A percentile compares a stretch with the other conserved stretches of the same genome.
Conservation (phyloP, 2,888 invertebrate genomes). For the Cepaea hortensis region DNA sequence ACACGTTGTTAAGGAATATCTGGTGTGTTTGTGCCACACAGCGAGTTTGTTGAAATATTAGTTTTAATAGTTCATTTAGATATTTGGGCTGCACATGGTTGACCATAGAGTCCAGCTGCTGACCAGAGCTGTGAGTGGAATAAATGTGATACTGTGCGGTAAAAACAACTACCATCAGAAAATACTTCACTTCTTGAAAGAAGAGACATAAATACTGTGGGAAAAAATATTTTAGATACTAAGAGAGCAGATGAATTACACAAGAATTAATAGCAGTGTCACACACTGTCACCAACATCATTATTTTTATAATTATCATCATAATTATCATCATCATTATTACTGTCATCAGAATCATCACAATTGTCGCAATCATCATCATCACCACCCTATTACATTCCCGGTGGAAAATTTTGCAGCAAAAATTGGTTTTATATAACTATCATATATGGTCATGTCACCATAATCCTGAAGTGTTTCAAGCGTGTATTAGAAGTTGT, state of each 20-base stretch:
- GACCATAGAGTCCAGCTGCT: conserved; percentile 72
- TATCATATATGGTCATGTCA: too few species aligned
- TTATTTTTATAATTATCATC: too few species aligned
- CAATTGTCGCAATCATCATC: too few species aligned
- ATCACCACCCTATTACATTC: too few species aligned
- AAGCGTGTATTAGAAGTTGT: too few species aligned
- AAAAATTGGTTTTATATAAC: too few species aligned
- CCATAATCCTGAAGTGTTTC: too few species aligned
- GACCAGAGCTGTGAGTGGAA: conserved; percentile 60
- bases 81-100: conserved; percentile 71
- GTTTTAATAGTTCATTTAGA: conserved; percentile 81
- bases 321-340: too few species aligned
- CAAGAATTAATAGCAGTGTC: not conserved
- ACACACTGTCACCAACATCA: too few species aligned
- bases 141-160: not conserved
- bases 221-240: not conserved
- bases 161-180: not conserved
- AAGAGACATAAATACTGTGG: not conserved
- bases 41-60: conserved; percentile 89
- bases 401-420: too few species aligned
- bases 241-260: not conserved
- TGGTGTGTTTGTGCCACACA: conserved; percentile 87
- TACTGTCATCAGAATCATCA: too few species aligned
- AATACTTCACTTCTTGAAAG: not conserved
- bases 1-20: conserved; percentile 79